Evolutionary conservation across 2,888 invertebrate genomes (phyloP), one percentile per base, ranked within the genome.

Genomic region (Heteromurus nitidus): DNA sequence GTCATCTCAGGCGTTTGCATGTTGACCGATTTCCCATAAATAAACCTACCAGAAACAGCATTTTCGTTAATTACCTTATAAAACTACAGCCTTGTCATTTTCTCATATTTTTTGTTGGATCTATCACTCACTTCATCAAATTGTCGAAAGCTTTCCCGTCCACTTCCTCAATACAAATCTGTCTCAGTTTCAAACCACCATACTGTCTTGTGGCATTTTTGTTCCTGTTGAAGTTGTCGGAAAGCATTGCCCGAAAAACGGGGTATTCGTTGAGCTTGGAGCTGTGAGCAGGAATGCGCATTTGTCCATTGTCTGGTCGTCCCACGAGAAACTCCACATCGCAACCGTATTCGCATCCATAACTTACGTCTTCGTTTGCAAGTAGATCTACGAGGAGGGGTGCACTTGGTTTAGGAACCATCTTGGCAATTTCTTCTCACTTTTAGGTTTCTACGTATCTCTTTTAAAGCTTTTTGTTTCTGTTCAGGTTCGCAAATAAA

Each of bases 241-340:
- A 75, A 7, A 75, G 64, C 75, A 75, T 55, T 0, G 75, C 75
- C 22, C 31, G 31, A 20, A 75, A 75, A 53, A 75, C 50, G 13
- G 65, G 65, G 42, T 42, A 55, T 31, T 65, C 53, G 2, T 20
- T 3, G 1, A 75, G 67, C 20, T 65, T 53, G 18, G 26, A 64
- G 22, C 36, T 65, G 31, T 75, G 75, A 24, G 20, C 75, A 5
- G 75, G 75, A 55, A 75, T 75, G 11, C 75, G 53, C 31, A 75
- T 75, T 7, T 24, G 24, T 9, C 65, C 65, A 20, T 31, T 42
- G 13, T 30, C 26, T 1, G 20, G 16, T 11, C 2, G 47, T 26
- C 75, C 75, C n/a, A 75, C 75, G n/a, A 42, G 75, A 44, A 75
- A 65, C 55, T 75, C 75, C 65, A 75, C 75, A 42, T 75, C 75